Percentiles rank a stretch among this genome's conserved stretches.
Conservation (phyloP, 37 sponge, comb jelly and placozoan species). For the Ianthella basta region DNA sequence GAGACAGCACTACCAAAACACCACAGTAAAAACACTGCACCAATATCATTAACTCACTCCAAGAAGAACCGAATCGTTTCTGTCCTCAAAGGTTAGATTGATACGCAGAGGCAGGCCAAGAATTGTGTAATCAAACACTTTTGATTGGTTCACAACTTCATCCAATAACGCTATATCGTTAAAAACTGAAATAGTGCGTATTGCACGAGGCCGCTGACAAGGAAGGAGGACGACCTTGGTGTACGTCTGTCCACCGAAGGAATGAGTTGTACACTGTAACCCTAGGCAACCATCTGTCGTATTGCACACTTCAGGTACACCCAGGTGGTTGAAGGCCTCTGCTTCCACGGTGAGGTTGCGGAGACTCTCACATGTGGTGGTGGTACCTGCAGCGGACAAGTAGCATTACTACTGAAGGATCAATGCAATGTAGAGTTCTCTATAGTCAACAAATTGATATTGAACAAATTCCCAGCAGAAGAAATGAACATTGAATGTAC, state of each 20-base stretch:
- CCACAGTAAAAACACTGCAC: no score
- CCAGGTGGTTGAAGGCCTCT: background rate
- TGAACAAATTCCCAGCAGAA: no score
- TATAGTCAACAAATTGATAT: no score
- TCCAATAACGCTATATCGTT: background rate
- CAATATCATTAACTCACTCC: background rate
- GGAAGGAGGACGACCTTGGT: background rate
- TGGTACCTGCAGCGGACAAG: background rate
- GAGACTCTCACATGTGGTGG: constrained; percentile 13
- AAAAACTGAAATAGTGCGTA: background rate
- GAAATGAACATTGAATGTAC: no score
- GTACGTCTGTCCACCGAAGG: background rate
- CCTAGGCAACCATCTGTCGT: constrained; percentile 2
- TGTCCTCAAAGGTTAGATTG: background rate
- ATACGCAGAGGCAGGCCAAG: background rate
- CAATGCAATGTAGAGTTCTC: no score
- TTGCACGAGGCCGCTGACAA: background rate
- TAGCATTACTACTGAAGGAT: no score
- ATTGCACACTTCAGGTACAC: background rate
- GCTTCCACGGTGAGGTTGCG: background rate
- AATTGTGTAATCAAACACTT: no score
- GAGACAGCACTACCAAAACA: no score
- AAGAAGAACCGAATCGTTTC: background rate
- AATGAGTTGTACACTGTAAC: background rate
- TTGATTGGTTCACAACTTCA: background rate